A percentile compares a stretch with the other conserved stretches of the same genome.
Conservation (phyloP, 1,140 invertebrate genomes). For the Caenorhabditis remanei region DNA sequence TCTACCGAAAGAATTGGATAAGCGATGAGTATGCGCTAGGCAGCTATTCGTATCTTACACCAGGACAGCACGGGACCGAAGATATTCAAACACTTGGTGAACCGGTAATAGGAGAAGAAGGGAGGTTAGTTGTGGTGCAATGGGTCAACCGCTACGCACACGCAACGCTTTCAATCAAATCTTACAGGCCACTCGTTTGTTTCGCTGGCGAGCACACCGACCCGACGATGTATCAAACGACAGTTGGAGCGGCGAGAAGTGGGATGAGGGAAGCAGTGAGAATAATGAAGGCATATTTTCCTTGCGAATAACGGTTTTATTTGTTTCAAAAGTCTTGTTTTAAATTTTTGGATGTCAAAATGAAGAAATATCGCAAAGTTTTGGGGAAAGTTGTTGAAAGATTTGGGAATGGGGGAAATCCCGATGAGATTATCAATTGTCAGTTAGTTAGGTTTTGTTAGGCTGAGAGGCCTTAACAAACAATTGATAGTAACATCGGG, state of each 20-base stretch:
- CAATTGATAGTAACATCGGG: too few relatives aligned
- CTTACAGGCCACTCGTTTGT: conserved; percentile 53
- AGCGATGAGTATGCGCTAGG: conserved; percentile 26
- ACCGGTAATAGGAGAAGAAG: conserved; percentile 18
- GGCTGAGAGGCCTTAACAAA: too few relatives aligned
- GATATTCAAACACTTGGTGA: conserved; percentile 15
- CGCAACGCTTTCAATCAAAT: background rate
- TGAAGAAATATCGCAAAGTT: background rate
- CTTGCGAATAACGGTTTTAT: background rate
- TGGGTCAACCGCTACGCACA: background rate
- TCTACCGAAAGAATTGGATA: conserved; percentile 58
- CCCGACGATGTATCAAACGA: conserved; percentile 64
- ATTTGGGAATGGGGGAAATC: too few relatives aligned
- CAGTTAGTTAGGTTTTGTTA: too few relatives aligned
- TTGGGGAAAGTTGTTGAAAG: background rate
- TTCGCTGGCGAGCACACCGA: conserved; percentile 66
- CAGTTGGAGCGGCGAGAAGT: conserved; percentile 61
- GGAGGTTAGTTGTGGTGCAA: background rate
- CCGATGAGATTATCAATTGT: too few relatives aligned
- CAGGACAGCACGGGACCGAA: background rate
- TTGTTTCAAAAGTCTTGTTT: background rate
- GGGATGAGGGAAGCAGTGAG: conserved; percentile 59
- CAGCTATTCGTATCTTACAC: conserved; percentile 58
- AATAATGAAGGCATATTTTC: conserved; percentile 10
- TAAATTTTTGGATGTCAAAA: background rate